Evolutionary conservation across 1,140 invertebrate genomes (phyloP).

Genomic region (Bradysia coprophila): DNA sequence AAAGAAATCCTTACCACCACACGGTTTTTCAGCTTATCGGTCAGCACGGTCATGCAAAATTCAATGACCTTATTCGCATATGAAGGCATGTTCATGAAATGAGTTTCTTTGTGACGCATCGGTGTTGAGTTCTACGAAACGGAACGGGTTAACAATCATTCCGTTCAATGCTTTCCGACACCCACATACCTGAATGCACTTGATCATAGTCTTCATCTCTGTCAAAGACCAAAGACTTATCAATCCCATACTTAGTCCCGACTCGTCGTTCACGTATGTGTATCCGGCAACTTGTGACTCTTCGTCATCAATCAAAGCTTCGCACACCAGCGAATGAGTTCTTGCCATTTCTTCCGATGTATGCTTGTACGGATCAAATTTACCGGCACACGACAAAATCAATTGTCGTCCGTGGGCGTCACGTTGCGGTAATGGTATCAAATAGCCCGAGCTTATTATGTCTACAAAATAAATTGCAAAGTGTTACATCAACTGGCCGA

Average conservation of each 20-base stretch:
- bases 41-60: slow-evolving; percentile 55
- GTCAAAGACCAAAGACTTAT: slow-evolving; percentile 61
- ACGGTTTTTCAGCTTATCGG: slow-evolving; percentile 59
- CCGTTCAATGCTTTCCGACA: too few relatives aligned
- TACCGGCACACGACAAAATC: slow-evolving; percentile 52
- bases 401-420: slow-evolving; percentile 53
- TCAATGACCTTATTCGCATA: slow-evolving; percentile 60
- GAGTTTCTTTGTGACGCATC: slow-evolving; percentile 68
- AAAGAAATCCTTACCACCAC: slow-evolving; percentile 18
- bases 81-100: slow-evolving; percentile 64
- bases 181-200: slow-evolving; percentile 53
- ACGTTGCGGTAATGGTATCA: slow-evolving; percentile 54
- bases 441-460: slow-evolving; percentile 63
- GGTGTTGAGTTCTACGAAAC: slow-evolving; percentile 63
- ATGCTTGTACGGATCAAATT: slow-evolving; percentile 51
- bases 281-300: slow-evolving; percentile 59
- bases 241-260: slow-evolving; percentile 62
- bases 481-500: too few relatives aligned
- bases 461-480: too few relatives aligned
- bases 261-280: slow-evolving; percentile 67
- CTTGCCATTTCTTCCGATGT: slow-evolving; percentile 58
- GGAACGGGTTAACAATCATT: too few relatives aligned
- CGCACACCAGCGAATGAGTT: slow-evolving; percentile 54
- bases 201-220: slow-evolving; percentile 55
- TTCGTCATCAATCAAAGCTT: slow-evolving; percentile 60